Percentiles rank a stretch among this genome's conserved stretches.
phyloP scores from a whole-genome alignment of 2,797 vertebrate genomes.

The Enteromius radiatus region DNA sequence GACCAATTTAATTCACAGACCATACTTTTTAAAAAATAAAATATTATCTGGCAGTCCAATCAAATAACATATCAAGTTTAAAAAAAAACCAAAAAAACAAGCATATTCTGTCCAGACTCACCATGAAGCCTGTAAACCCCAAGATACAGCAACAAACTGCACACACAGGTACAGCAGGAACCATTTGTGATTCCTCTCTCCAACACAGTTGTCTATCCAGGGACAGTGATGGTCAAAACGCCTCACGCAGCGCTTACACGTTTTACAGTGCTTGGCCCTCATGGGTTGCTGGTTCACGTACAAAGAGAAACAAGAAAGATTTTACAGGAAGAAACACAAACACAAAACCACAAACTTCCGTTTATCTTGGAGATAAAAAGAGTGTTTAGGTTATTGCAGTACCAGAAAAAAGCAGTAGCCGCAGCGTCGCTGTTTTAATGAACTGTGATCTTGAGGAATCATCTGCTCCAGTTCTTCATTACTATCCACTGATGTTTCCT shows the following conservation, averaged over 20 bases:
- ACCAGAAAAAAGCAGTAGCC: constrained; percentile 91
- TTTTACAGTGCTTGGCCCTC: constrained; percentile 87
- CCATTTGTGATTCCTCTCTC: constrained; percentile 88
- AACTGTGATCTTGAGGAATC: constrained; percentile 65
- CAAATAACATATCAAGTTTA: not conserved
- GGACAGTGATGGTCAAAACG: constrained; percentile 94
- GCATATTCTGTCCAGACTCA: constrained; percentile 69
- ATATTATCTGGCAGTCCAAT: not conserved
- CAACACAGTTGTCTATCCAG: constrained; percentile 93
- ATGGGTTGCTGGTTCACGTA: constrained; percentile 85
- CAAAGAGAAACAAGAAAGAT: not conserved
- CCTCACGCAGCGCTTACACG: constrained; percentile 85
- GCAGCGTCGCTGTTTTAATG: constrained; percentile 80
- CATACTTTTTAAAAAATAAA: not conserved
- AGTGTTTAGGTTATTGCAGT: constrained; percentile 25
- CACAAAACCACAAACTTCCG: not conserved
- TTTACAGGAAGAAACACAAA: not conserved
- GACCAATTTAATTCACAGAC: too few relatives aligned
- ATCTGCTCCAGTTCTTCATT: constrained; percentile 78
- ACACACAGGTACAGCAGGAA: constrained; percentile 85
- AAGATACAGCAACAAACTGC: constrained; percentile 85
- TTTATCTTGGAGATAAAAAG: not conserved
- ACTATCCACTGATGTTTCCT: constrained; percentile 46
- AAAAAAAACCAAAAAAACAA: not conserved
- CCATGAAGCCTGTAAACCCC: constrained; percentile 86